Base-by-base conservation (phyloP, 2,888 invertebrate genomes). In the Leptinotarsa peninsularis region DNA sequence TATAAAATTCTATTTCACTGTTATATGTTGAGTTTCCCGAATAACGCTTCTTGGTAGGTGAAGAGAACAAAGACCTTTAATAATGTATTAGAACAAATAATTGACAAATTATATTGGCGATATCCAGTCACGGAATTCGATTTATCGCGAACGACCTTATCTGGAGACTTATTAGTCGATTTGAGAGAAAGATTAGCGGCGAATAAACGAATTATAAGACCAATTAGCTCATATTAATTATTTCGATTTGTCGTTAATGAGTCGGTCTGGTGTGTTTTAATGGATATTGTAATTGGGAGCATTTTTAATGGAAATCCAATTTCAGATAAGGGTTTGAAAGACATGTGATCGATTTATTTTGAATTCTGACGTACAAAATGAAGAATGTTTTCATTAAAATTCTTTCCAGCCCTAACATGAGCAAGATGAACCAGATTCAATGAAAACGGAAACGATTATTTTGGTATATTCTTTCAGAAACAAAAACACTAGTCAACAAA, bases 71-170 rank as follows among this genome's bases (percentile, higher is more conserved):
- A 69, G 56, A 69, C 17, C 54, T 69, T 69, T 14, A 4, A 56
- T 56, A 69, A 69, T 27, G 54, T 69, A 69, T 69, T 69, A 69
- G 54, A 69, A 69, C 69, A 69, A 69, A 69, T 69, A 56, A 69
- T 69, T 69, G 69, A 69, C 69, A 69, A 69, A 69, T 69, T 69
- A 56, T 69, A 56, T 56, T 21, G 56, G 56, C 69, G 21, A 69
- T 69, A 56, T 56, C 27, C 43, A 69, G 69, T 69, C 69, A 69
- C 69, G 69, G 69, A 17, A 5, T 13, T n/a, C 56, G 14, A 54
- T 69, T 69, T 69, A 69, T 69, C 69, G 54, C 5, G 18, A 68
- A 68, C 68, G 69, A 27, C 54, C 49, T 33, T 52, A 68, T 50
- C 68, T 68, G 52, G 68, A 68, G n/a, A 68, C 68, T 68, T 68